Conservation (phyloP, 2,113 vertebrate species). For the Peucedramus taeniatus region DNA sequence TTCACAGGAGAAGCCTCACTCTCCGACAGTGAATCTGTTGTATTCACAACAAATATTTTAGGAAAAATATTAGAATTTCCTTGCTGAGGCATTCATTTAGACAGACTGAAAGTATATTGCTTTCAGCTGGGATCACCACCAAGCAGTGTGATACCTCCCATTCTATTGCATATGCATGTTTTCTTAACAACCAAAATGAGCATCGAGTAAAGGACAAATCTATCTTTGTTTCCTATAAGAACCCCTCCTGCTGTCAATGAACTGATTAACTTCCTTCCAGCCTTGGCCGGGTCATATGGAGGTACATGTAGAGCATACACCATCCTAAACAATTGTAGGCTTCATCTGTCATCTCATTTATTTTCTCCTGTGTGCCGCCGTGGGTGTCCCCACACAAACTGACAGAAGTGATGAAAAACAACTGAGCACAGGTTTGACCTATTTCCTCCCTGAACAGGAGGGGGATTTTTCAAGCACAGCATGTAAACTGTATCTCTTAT, state of each 20-base stretch:
- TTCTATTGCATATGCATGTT: background rate
- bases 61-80: slow-evolving; percentile 39
- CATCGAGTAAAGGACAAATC: background rate
- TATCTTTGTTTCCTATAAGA: background rate
- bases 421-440: background rate
- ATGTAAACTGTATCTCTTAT: background rate
- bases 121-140: background rate
- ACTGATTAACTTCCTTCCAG: background rate
- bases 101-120: background rate
- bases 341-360: slow-evolving; percentile 46
- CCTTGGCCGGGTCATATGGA: background rate
- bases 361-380: background rate
- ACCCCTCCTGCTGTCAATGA: background rate
- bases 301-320: background rate
- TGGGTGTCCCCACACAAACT: background rate
- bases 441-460: slow-evolving; percentile 28
- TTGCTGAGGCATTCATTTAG: background rate
- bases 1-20: slow-evolving; percentile 90
- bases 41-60: slow-evolving; percentile 65
- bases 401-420: slow-evolving; percentile 27
- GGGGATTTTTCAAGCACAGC: slow-evolving; percentile 25
- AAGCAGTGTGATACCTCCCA: background rate
- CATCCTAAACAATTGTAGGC: background rate
- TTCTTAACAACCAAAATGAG: background rate
- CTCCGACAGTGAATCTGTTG: slow-evolving; percentile 89